Evolutionary conservation across 2,797 vertebrate species (phyloP), one percentile per base, ranked within the genome.

Genomic region (Galaxias olidus): DNA sequence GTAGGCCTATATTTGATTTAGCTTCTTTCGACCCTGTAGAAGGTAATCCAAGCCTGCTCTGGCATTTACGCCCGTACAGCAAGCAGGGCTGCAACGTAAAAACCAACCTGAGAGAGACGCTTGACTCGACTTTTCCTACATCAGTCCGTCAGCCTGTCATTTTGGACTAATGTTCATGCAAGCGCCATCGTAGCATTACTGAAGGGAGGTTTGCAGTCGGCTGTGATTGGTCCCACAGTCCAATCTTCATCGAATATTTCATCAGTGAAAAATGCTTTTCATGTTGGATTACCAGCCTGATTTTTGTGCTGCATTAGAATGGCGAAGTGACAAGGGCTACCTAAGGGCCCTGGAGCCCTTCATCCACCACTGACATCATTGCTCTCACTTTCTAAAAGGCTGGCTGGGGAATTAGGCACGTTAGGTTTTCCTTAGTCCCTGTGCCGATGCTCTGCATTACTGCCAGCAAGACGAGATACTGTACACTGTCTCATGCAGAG

Each of bases 201-300:
- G 61, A 12, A 12, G 66, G 42, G 57, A 45, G 46, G 10, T 60
- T 9, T 42, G 53, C 62, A 62, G 57, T 74, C 69, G 54, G 56
- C 52, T 10, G 65, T 49, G 49, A 84, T 82, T 63, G 77, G 70
- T 72, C 69, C 66, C 14, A 20, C 70, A 68, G 66, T 68, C 75
- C 65, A n/a, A 76, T 84, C 66, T n/a, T n/a, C n/a, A n/a, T n/a
- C n/a, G n/a, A 76, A 80, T 84, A 81, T 82, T 80, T 78, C 55
- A 86, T 72, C 44, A 45, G 43, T 61, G 9, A 66, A 70, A 47
- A 77, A 59, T 53, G 65, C 56, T 73, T 58, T 65, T 61, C 44
- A 45, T 42, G 20, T 66, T 75, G 76, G 63, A 77, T 84, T 59
- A 61, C 56, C 6, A 18, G 17, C 58, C 55, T 60, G 30, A 12